These are phyloP conservation scores for Dendrolimus kikuchii DNA, from an alignment of 1,140 invertebrate genomes.

Conservation along the genomic window DNA sequence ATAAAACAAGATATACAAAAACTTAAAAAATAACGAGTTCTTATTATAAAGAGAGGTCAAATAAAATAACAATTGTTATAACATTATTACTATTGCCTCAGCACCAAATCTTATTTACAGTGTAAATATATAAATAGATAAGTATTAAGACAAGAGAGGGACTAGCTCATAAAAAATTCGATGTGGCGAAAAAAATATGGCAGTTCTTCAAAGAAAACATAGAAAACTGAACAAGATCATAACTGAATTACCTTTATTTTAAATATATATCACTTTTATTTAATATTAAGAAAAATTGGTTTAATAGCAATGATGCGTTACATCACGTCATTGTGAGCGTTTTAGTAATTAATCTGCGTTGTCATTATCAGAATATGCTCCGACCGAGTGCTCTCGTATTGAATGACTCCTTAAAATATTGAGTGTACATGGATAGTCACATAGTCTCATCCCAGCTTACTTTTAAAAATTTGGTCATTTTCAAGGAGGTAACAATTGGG, in stretches of 20 bases:
- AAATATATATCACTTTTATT: background rate
- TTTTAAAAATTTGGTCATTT: too few species aligned
- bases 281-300: background rate
- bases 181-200: slow-evolving; percentile 28
- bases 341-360: too few species aligned
- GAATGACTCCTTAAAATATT: too few species aligned
- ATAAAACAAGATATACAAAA: slow-evolving; percentile 1
- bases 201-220: slow-evolving; percentile 3
- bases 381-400: too few species aligned
- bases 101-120: slow-evolving; percentile 29
- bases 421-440: too few species aligned
- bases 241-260: background rate
- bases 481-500: too few species aligned
- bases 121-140: slow-evolving; percentile 15
- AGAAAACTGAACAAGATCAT: background rate
- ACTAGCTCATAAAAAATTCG: slow-evolving; percentile 30
- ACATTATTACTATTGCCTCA: slow-evolving; percentile 11
- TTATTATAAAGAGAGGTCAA: background rate
- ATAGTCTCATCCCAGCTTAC: too few species aligned
- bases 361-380: too few species aligned
- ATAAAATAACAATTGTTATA: slow-evolving; percentile 7
- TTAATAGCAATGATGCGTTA: too few species aligned
- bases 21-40: background rate
- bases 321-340: too few species aligned
- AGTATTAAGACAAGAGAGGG: slow-evolving; percentile 29